A percentile compares a stretch with the other conserved stretches of the same genome.
phyloP scores from a whole-genome alignment of 2,888 invertebrate genomes.

The Acanthosepion esculentum region DNA sequence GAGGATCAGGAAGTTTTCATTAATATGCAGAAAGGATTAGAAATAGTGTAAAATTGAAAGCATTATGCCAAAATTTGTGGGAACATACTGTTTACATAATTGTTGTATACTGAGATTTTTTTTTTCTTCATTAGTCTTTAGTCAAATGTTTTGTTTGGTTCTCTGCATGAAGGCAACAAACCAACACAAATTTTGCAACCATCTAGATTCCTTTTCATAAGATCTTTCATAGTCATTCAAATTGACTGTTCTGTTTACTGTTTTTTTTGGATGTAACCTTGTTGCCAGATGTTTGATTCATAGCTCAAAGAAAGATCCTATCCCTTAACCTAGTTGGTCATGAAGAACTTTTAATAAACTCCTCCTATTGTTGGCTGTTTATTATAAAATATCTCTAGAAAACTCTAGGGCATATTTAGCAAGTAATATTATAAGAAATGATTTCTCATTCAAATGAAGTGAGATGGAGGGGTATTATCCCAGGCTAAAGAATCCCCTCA shows the following conservation, averaged over 20 bases:
- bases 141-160: not conserved
- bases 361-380: not conserved
- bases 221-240: not conserved
- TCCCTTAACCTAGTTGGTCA: not conserved
- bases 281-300: not conserved
- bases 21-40: too few species aligned
- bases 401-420: not conserved
- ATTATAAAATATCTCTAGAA: not conserved
- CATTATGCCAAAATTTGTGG: not conserved
- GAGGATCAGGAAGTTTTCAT: too few species aligned
- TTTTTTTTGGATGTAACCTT: not conserved
- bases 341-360: not conserved
- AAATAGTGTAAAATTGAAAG: not conserved
- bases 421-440: not conserved
- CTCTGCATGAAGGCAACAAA: not conserved
- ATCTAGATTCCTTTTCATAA: not conserved
- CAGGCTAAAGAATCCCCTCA: not conserved
- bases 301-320: too few species aligned
- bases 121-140: not conserved
- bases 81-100: not conserved
- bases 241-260: not conserved
- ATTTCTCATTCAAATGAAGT: not conserved
- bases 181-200: not conserved
- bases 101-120: not conserved
- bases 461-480: not conserved